Percentiles rank a stretch among this genome's conserved stretches.
phyloP scores from a whole-genome alignment of 2,113 vertebrate species.

The Puntigrus tetrazona region DNA sequence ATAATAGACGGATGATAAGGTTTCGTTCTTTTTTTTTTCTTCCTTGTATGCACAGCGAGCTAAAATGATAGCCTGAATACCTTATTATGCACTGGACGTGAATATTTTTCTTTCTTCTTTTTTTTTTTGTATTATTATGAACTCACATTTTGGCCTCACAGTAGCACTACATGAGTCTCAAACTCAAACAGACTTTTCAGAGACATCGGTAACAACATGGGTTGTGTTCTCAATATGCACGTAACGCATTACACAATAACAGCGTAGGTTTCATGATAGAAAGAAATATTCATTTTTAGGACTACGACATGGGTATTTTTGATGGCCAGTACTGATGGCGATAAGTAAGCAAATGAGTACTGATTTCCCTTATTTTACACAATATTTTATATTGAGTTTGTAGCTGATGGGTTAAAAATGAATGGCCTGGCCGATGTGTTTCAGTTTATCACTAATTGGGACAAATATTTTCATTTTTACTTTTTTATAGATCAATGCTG shows the following conservation, averaged over 20 bases:
- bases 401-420: not conserved
- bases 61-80: slow-evolving; percentile 13
- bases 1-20: not conserved
- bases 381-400: not conserved
- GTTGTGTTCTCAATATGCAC: slow-evolving; percentile 9
- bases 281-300: not conserved
- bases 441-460: not conserved
- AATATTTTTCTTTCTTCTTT: not conserved
- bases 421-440: not conserved
- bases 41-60: slow-evolving; percentile 8
- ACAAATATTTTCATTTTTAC: not conserved
- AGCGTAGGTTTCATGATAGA: not conserved
- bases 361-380: not conserved
- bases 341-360: not conserved
- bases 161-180: slow-evolving; percentile 11
- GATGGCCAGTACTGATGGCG: not conserved
- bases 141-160: not conserved
- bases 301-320: not conserved
- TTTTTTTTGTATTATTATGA: too few species aligned
- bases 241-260: not conserved
- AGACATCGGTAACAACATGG: not conserved
- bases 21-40: slow-evolving; percentile 20
- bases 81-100: slow-evolving; percentile 9
- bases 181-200: not conserved
- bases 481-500: not conserved